Base-by-base conservation (phyloP, 2,113 vertebrate genomes). In the Monopterus albus region DNA sequence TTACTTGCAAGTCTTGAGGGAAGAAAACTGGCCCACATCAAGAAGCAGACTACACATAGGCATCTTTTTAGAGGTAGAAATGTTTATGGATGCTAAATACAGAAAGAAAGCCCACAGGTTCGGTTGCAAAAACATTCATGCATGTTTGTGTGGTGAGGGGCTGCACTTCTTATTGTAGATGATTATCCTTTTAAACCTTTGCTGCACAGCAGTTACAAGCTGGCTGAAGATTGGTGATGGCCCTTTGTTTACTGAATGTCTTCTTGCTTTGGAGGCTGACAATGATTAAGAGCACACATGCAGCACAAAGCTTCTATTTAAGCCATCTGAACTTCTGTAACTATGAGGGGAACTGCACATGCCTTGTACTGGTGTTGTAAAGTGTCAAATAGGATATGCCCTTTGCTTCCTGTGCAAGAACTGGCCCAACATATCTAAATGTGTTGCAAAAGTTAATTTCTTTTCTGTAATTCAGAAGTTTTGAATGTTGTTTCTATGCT, bases 161-260 rank as follows among this genome's bases (percentile, higher is more conserved):
- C 40, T 23, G 2, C 42, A 36, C 14, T 18, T 57, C 4, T 17
- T 21, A 1, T 21, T 55, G 3, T 20, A 17, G 0, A 14, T 64
- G 39, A 36, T 25, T 7, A 18, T 62, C 20, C 4, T 59, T 38
- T 36, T 6, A 35, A 50, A 45, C 14, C 33, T 31, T 42, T 58
- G 57, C 53, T 38, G 52, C 25, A 20, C 35, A 58, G 35, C 40
- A 58, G 36, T 20, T n/a, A 17, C 2, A 68, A 29, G 20, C 9
- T 49, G 20, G 51, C 11, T 55, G 20, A 35, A 45, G 9, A 38
- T 7, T 36, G 46, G 45, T 31, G 18, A 53, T 43, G 61, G 70
- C 75, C 78, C 75, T 87, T 85, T 62, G 67, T 84, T 86, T 83
- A 72, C 81, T 35, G 59, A 11, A 60, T 14, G 39, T 64, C 36